Conservation (phyloP, 2,797 vertebrate genomes). For the Sarcophilus harrisii region DNA sequence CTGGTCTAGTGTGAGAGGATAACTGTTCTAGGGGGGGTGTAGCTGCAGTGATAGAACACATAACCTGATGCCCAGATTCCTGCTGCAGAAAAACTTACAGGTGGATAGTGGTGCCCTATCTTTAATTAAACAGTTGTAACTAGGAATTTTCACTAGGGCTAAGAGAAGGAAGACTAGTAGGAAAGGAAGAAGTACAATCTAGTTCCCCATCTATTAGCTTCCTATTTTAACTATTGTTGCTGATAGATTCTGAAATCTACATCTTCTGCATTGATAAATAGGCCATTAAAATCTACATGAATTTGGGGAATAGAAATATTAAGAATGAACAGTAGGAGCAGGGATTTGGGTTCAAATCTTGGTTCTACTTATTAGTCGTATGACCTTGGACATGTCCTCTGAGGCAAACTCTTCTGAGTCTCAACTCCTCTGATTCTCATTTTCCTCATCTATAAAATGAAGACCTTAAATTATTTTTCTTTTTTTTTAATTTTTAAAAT, state of each 20-base stretch:
- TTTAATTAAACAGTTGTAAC: not conserved
- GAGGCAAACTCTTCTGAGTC: too few species aligned
- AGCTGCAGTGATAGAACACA: not conserved
- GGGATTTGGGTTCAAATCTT: not conserved
- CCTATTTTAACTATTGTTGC: not conserved
- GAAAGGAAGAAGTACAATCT: not conserved
- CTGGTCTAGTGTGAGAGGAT: not conserved
- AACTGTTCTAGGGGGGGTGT: not conserved
- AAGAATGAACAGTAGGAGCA: not conserved
- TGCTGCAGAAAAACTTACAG: not conserved
- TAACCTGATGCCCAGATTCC: not conserved
- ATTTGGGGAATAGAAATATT: too few species aligned
- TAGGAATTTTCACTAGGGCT: not conserved
- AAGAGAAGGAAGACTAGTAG: not conserved
- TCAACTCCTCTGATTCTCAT: not conserved
- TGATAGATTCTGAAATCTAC: not conserved
- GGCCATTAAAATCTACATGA: not conserved
- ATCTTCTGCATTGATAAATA: not conserved
- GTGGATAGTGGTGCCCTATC: not conserved
- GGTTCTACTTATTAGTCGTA: not conserved
- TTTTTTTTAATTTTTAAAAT: too few species aligned
- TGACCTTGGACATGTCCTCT: not conserved
- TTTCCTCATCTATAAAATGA: not conserved
- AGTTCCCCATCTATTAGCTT: not conserved
- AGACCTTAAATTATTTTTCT: not conserved